A percentile compares a stretch with the other conserved stretches of the same genome.
These are phyloP conservation scores for Drosophila neocordata DNA, from an alignment of 1,140 invertebrate species.

Conservation along the genomic window DNA sequence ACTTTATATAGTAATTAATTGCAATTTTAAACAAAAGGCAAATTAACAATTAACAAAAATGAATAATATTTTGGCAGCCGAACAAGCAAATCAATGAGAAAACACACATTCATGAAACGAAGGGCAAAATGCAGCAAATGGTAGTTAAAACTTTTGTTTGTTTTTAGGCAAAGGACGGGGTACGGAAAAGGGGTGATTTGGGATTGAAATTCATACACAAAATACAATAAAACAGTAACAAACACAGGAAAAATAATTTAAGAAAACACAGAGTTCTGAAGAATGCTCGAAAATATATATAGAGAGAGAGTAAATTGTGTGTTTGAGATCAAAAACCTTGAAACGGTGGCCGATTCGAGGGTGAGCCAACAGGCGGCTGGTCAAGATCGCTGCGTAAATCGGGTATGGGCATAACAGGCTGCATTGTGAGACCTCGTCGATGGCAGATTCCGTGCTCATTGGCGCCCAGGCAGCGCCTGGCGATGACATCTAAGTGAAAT, in stretches of 20 bases:
- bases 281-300: slow-evolving; percentile 38
- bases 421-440: slow-evolving; percentile 91
- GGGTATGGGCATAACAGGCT: slow-evolving; percentile 89
- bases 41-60: background rate
- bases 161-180: background rate
- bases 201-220: slow-evolving; percentile 46
- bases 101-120: background rate
- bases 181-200: background rate
- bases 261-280: slow-evolving; percentile 40
- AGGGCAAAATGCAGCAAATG: slow-evolving; percentile 5
- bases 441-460: slow-evolving; percentile 93
- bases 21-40: background rate
- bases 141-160: background rate
- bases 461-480: slow-evolving; percentile 83
- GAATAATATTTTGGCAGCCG: background rate
- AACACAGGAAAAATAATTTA: slow-evolving; percentile 64
- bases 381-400: slow-evolving; percentile 91
- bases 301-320: slow-evolving; percentile 27
- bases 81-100: background rate
- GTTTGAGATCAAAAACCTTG: slow-evolving; percentile 74
- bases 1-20: background rate
- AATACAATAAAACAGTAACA: slow-evolving; percentile 53
- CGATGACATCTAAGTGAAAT: slow-evolving; percentile 72
- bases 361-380: slow-evolving; percentile 84
- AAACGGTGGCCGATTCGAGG: slow-evolving; percentile 81